Base-by-base conservation (phyloP, 2,113 vertebrate species). In the Illadopsis cleaveri region DNA sequence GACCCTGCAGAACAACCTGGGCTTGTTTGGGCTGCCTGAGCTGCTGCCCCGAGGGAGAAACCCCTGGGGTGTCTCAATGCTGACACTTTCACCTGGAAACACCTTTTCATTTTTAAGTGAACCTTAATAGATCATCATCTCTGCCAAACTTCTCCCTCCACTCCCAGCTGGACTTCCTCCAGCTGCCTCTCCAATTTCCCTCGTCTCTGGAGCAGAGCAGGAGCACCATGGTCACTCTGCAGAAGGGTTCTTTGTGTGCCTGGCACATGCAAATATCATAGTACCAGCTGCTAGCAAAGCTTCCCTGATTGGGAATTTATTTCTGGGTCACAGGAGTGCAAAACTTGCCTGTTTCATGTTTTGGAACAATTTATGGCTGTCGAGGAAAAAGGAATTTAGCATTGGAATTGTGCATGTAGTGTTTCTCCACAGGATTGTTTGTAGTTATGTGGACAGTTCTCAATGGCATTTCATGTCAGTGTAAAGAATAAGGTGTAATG, bases 361-460 rank as follows among this genome's bases (percentile, higher is more conserved):
- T 61, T 70, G 37, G 30, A 11, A 9, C 37, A 42, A 4, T 44
- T 28, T 0, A 3, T n/a, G 78, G 23, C 33, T 60, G 8, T 7
- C 37, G 18, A 25, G 45, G 51, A 9, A 30, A 60, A 16, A 38
- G 57, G 58, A 47, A 58, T 33, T 8, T 10, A 42, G 11, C 2
- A 0, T 9, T 61, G 30, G 48, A 23, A 27, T 20, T 0, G 18
- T 4, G 0, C n/a, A 2, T 27, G 23, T 57, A 2, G 0, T 3
- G 9, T 83, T 69, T 61, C 30, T 79, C 18, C 7, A 3, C 4
- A 7, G 33, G 57, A 10, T 9, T 51, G 35, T 12, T 65, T 31
- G 58, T 10, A 25, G 42, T 6, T 38, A 15, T 15, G 31, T 47
- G 50, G 51, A 13, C 27, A 23, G 25, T 18, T 69, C 61, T 40